Evolutionary conservation across 2,888 invertebrate species (phyloP).

Genomic region (Orthosia incerta): DNA sequence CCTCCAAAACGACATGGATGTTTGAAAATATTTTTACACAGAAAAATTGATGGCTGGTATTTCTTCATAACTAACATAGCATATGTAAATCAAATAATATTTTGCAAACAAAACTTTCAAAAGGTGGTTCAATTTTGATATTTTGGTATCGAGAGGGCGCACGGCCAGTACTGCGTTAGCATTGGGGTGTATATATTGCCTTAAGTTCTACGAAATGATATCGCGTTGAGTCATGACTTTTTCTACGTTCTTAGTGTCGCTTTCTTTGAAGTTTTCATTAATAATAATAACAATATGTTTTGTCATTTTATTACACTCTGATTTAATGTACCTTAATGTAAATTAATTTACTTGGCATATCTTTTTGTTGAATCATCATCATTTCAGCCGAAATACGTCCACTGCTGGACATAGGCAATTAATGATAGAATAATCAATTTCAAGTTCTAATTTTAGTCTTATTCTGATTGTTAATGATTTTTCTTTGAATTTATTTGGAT

Average conservation of each 20-base stretch:
- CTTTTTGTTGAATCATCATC: background rate
- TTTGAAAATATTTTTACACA: no score
- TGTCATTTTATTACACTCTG: background rate
- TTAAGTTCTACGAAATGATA: background rate
- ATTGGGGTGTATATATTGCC: no score
- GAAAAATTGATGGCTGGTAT: no score
- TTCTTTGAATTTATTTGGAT: background rate
- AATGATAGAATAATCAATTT: background rate
- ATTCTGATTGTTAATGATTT: background rate
- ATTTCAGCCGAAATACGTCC: no score
- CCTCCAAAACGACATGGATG: no score
- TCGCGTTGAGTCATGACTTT: background rate
- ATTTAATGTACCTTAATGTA: conserved; percentile 1
- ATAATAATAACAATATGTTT: background rate
- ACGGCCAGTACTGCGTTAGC: no score
- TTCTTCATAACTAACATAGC: no score
- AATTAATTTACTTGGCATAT: background rate
- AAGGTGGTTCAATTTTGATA: no score
- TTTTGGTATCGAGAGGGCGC: no score
- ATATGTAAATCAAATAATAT: no score
- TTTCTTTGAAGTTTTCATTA: background rate
- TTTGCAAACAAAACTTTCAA: no score
- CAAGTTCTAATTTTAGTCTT: background rate
- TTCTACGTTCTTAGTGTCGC: background rate
- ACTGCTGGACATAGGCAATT: no score